phyloP scores from a whole-genome alignment of 2,888 invertebrate species.

The Pyrochroa serraticornis region DNA sequence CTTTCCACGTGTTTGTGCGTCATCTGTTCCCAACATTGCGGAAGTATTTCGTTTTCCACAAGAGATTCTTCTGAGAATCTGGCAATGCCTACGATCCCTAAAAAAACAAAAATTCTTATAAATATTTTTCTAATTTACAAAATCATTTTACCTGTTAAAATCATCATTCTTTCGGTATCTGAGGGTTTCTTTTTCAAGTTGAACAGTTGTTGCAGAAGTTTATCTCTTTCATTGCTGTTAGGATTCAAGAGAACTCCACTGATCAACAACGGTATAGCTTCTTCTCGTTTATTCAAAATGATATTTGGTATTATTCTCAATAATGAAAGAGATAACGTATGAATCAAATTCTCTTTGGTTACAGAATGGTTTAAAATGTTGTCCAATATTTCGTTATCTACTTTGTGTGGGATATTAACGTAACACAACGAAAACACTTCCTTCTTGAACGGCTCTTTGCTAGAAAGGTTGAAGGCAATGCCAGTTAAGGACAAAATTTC shows the following conservation, averaged over 20 bases:
- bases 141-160: constrained; percentile 59
- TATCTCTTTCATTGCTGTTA: constrained; percentile 65
- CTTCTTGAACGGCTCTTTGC: constrained; percentile 63
- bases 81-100: constrained; percentile 59
- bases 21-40: constrained; percentile 76
- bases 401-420: constrained; percentile 52
- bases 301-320: constrained; percentile 72
- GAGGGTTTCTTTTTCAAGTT: constrained; percentile 75
- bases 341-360: constrained; percentile 57
- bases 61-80: constrained; percentile 59
- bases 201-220: constrained; percentile 69
- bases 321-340: constrained; percentile 63
- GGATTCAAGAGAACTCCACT: constrained; percentile 67
- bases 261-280: constrained; percentile 69
- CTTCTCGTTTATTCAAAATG: constrained; percentile 71
- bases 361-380: constrained; percentile 54
- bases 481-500: neutral
- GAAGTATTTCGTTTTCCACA: constrained; percentile 71
- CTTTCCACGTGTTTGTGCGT: constrained; percentile 71
- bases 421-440: constrained; percentile 62
- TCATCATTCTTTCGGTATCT: constrained; percentile 66
- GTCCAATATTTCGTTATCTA: constrained; percentile 50
- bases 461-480: constrained; percentile 42
- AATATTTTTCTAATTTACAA: neutral
- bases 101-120: constrained; percentile 9